Evolutionary conservation across 2,797 vertebrate genomes (phyloP), one percentile per base, ranked within the genome.

Genomic region (Darevskia nairensis): DNA sequence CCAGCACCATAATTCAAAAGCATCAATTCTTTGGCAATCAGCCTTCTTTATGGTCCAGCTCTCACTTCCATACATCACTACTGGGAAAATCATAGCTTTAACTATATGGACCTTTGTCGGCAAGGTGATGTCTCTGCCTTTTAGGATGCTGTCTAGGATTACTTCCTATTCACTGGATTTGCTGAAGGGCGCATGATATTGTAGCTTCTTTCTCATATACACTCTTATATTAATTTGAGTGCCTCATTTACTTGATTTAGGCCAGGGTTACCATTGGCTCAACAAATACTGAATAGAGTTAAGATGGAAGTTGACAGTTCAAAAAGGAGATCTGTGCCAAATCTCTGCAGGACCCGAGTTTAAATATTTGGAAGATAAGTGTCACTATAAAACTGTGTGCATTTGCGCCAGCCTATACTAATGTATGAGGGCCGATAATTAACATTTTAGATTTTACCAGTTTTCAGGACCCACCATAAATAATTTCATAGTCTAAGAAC

Each of bases 351-450:
- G 15, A 55, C 86, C 9, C 8, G 80, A 41, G 4, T 72, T 78
- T 80, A 90, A 90, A 69, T 68, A 9, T 35, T 80, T 79, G 44
- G 91, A 44, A 35, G 32, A 69, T 79, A 71, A n/a, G 35, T 86
- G 32, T 29, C 66, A 83, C 29, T 15, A 79, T 29, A 35, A 35
- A 66, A 84, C 82, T 77, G 85, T 61, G 19, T 17, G 84, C 61
- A 46, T 3, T 27, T 39, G 71, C 2, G 2, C 46, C 80, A 90
- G 11, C 7, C 29, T 68, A 39, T 41, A n/a, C 4, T 32, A 59
- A 10, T 61, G 46, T 61, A 61, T 41, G 15, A 59, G 23, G 3
- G 41, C 27, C 11, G 29, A 15, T 44, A 17, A 66, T 76, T 76
- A 76, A 29, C 21, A 76, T 8, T 64, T 84, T 75, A 41, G 2